These are phyloP conservation scores for Prosopocoilus inquinatus DNA, from an alignment of 2,888 invertebrate species.

Conservation along the genomic window DNA sequence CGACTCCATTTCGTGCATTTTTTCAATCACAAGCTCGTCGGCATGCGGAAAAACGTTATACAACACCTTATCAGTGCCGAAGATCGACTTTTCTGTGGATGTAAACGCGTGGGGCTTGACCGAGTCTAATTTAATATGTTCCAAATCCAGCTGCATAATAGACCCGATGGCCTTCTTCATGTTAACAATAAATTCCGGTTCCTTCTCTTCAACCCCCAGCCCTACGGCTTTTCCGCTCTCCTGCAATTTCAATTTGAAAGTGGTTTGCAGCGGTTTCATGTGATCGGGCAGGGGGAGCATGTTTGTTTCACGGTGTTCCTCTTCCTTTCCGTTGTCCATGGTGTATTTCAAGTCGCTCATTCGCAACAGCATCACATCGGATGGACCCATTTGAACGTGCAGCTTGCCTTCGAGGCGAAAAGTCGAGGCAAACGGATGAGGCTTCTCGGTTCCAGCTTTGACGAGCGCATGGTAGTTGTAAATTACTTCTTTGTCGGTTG, in stretches of 20 bases:
- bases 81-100: conserved; percentile 44
- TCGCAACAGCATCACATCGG: conserved; percentile 37
- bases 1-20: conserved; percentile 36
- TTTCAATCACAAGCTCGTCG: conserved; percentile 38
- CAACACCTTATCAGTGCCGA: conserved; percentile 42
- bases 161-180: conserved; percentile 49
- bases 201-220: conserved; percentile 37
- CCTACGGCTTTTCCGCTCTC: conserved; percentile 37
- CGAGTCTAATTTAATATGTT: conserved; percentile 29
- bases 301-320: conserved; percentile 1
- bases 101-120: conserved; percentile 37
- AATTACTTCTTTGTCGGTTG: conserved; percentile 53
- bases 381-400: conserved; percentile 36
- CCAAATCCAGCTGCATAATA: conserved; percentile 47
- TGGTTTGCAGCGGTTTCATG: conserved; percentile 4
- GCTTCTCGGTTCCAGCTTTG: conserved; percentile 43
- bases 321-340: conserved; percentile 39
- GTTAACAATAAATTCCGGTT: conserved; percentile 46
- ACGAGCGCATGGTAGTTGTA: conserved; percentile 48
- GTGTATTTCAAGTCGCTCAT: conserved; percentile 39
- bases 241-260: conserved; percentile 25
- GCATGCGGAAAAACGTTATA: conserved; percentile 40
- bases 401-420: conserved; percentile 44
- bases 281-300: conserved; percentile 2
- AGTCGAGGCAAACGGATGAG: conserved; percentile 41